phyloP scores from a whole-genome alignment of 2,113 vertebrate species.

The Ardeotis arabs region DNA sequence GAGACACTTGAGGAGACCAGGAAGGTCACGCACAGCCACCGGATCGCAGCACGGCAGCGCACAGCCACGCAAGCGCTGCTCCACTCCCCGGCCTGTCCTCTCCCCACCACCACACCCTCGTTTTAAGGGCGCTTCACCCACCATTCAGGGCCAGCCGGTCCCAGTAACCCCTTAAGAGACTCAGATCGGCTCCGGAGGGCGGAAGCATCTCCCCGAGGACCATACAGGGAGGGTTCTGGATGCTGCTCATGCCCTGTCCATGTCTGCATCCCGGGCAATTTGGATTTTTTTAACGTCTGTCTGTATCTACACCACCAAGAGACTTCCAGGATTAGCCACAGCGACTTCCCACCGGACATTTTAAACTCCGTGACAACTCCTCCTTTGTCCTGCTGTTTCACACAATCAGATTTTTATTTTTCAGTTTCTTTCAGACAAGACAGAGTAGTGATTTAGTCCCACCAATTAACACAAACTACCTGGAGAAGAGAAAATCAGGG shows the following conservation, averaged over 20 bases:
- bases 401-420: neutral
- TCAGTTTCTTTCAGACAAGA: neutral
- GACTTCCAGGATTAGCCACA: neutral
- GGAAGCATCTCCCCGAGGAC: neutral
- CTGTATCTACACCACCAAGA: neutral
- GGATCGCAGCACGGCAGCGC: neutral
- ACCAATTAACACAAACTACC: neutral
- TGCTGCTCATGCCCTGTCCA: neutral
- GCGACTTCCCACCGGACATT: neutral
- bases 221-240: neutral
- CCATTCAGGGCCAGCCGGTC: neutral
- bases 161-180: neutral
- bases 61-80: neutral
- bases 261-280: neutral
- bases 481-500: neutral
- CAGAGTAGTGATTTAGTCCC: neutral
- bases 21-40: neutral
- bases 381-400: neutral
- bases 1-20: neutral
- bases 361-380: neutral
- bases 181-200: neutral
- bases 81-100: neutral
- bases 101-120: neutral
- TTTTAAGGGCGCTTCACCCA: neutral
- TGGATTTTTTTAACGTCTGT: rapidly evolving